Conservation (phyloP, 2,888 invertebrate genomes). For the Opisthograptis luteolata region DNA sequence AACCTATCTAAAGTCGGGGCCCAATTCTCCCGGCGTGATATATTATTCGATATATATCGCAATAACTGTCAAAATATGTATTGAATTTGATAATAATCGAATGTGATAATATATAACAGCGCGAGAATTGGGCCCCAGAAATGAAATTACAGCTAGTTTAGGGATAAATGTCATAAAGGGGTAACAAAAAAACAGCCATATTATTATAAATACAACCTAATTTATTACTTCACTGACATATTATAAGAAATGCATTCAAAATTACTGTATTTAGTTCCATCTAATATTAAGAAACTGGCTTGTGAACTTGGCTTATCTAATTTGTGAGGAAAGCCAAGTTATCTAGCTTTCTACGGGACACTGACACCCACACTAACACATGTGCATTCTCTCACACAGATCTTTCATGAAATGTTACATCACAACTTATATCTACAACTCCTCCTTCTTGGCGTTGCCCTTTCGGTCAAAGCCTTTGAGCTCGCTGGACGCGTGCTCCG, state of each 20-base stretch:
- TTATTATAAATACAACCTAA: slow-evolving; percentile 78
- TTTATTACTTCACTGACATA: slow-evolving; percentile 74
- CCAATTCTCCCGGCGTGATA: no score
- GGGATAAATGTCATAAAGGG: no score
- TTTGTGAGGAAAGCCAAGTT: slow-evolving; percentile 34
- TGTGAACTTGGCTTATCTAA: slow-evolving; percentile 33
- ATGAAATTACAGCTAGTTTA: no score
- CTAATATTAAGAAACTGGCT: slow-evolving; percentile 55
- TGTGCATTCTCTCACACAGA: slow-evolving; percentile 64
- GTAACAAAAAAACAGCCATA: slow-evolving; percentile 42
- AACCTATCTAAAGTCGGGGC: no score
- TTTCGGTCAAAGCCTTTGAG: slow-evolving; percentile 94
- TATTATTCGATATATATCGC: no score
- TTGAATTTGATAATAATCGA: no score
- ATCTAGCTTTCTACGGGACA: slow-evolving; percentile 26
- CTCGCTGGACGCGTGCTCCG: slow-evolving; percentile 94
- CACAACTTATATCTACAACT: slow-evolving; percentile 65
- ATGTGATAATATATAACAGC: no score
- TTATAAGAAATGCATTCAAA: slow-evolving; percentile 75
- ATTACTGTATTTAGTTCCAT: slow-evolving; percentile 80
- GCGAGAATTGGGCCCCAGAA: no score
- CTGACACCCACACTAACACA: slow-evolving; percentile 32
- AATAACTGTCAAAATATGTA: no score
- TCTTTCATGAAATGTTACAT: slow-evolving; percentile 69
- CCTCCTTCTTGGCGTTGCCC: slow-evolving; percentile 86